Evolutionary conservation across 2,888 invertebrate species (phyloP), one percentile per base, ranked within the genome.

Genomic region (Ceraclea dissimilis): DNA sequence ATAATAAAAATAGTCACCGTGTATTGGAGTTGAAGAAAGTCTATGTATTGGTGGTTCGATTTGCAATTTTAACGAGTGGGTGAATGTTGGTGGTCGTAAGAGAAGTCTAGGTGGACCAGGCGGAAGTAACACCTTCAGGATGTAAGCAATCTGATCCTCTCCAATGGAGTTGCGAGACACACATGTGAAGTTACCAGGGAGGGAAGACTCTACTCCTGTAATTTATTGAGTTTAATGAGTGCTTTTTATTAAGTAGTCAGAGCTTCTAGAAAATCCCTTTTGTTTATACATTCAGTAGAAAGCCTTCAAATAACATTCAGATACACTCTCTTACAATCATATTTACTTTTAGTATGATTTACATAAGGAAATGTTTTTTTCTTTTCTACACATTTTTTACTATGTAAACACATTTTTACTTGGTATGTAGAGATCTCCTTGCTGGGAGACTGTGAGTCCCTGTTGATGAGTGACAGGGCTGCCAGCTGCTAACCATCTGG

Each of bases 141-240:
- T 80, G 76, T 91, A 91, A 17, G 85, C 85, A 51, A 90, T 86
- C 49, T 88, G 86, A 70, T 93, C 93, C 49, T 85, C 85, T 1
- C 93, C 93, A 66, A 89, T 88, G 46, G 86, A 80, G 71, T 93
- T 93, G 66, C 86, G 87, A 31, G 87, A 87, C 31, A 85, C 81
- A 66, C 90, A 90, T 2, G 87, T 86, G 69, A 88, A 90, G 74
- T 90, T 90, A 63, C 88, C 89, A 52, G 86, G 84, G 52, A 88
- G 79, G 26, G 84, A 81, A 56, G 83, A 72, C 66, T 88, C 88
- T 17, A 56, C 22, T 43, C 55, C n/a, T n/a, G n/a, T n/a, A n/a
- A n/a, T n/a, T n/a, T n/a, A n/a, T n/a, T n/a, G n/a, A n/a, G n/a
- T 58, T 60, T 20, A 16, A 56, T n/a, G n/a, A n/a, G n/a, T n/a